phyloP scores from a whole-genome alignment of 1,140 invertebrate genomes.

The Ephestia elutella region DNA sequence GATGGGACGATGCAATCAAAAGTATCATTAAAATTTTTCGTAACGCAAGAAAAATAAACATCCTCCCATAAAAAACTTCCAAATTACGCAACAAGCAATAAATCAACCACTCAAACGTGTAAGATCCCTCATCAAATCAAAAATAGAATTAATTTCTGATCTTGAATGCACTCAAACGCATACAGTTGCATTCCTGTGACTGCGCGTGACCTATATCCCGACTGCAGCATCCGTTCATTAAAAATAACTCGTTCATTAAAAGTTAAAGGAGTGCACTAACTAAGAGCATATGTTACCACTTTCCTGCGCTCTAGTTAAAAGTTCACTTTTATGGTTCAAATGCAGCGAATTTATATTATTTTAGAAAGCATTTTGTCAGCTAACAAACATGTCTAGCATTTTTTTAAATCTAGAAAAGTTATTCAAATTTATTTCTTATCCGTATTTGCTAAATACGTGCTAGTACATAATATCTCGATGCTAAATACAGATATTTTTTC shows the following conservation, averaged over 20 bases:
- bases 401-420: too few relatives aligned
- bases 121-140: background rate
- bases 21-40: background rate
- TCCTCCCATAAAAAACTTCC: background rate
- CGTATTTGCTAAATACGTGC: too few relatives aligned
- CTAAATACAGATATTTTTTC: too few relatives aligned
- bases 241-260: background rate
- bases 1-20: background rate
- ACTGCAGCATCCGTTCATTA: background rate
- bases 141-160: constrained; percentile 2
- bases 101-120: background rate
- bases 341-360: too few relatives aligned
- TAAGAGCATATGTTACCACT: background rate
- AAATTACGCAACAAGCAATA: background rate
- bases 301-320: too few relatives aligned
- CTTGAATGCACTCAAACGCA: background rate
- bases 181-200: background rate
- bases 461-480: too few relatives aligned
- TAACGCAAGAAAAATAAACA: background rate
- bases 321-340: too few relatives aligned
- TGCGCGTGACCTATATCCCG: background rate
- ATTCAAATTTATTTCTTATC: too few relatives aligned
- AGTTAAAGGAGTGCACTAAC: background rate
- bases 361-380: too few relatives aligned
- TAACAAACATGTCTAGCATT: too few relatives aligned